Conservation (phyloP, 2,797 vertebrate genomes). For the Lates japonicus region DNA sequence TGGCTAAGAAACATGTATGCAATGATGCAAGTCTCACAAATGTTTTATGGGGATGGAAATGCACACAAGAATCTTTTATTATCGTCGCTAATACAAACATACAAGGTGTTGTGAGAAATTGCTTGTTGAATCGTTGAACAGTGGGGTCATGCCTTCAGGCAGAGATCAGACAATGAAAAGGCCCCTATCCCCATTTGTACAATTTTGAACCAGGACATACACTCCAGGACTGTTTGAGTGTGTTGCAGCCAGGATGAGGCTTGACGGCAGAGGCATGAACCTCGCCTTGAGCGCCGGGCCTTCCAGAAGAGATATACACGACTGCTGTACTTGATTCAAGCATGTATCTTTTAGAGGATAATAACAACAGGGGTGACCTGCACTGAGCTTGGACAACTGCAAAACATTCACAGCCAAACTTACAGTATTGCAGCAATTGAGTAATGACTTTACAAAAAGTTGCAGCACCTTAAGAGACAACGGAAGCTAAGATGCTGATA, state of each 20-base stretch:
- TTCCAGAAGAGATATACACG: not conserved
- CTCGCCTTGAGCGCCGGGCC: too few relatives aligned
- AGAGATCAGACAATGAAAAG: too few relatives aligned
- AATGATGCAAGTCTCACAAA: not conserved
- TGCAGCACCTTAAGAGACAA: not conserved
- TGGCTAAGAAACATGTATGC: not conserved
- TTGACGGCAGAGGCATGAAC: not conserved
- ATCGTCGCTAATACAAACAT: not conserved
- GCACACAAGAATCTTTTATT: not conserved
- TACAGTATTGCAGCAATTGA: not conserved
- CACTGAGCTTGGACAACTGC: not conserved
- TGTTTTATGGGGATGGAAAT: not conserved
- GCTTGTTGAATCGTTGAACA: not conserved
- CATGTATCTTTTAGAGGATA: not conserved
- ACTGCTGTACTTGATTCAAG: not conserved
- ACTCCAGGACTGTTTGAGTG: not conserved
- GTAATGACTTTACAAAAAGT: not conserved
- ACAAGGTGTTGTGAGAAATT: not conserved
- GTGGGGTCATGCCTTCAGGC: not conserved
- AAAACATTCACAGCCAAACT: not conserved
- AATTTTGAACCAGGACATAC: not conserved
- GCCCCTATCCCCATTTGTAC: not conserved
- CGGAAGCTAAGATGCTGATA: not conserved
- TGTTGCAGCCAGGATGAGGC: not conserved
- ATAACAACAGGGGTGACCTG: not conserved